Conservation (phyloP, 1,140 invertebrate genomes). For the Mamestra configurata region DNA sequence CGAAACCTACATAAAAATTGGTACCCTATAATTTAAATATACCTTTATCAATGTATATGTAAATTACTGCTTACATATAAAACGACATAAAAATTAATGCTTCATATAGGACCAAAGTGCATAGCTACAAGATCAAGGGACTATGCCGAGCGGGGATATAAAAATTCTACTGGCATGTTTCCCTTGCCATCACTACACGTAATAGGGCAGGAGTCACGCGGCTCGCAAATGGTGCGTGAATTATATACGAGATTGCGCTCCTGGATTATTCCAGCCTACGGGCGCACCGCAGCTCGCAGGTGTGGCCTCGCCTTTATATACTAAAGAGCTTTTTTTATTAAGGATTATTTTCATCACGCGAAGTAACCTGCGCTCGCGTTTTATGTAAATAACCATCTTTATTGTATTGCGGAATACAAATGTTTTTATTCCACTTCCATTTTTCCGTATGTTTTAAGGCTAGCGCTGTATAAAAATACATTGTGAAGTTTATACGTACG, state of each 20-base stretch:
- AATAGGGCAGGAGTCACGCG: conserved; percentile 53
- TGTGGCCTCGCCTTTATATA: conserved; percentile 43
- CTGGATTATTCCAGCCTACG: conserved; percentile 54
- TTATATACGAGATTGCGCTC: conserved; percentile 68
- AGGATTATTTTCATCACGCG: conserved; percentile 50
- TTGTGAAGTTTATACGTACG: neutral
- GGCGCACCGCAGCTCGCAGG: conserved; percentile 36
- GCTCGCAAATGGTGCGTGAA: conserved; percentile 71
- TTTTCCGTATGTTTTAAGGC: conserved; percentile 12
- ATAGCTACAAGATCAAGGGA: neutral
- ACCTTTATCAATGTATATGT: too few relatives aligned
- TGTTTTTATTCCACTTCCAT: conserved; percentile 40
- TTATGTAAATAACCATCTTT: conserved; percentile 47
- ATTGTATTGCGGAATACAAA: conserved; percentile 38
- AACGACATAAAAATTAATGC: neutral
- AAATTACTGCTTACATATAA: too few relatives aligned
- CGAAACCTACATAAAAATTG: too few relatives aligned
- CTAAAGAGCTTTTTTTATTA: conserved; percentile 46
- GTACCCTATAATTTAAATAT: too few relatives aligned
- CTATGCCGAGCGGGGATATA: conserved; percentile 25
- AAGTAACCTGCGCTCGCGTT: conserved; percentile 6
- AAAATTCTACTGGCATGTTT: conserved; percentile 51
- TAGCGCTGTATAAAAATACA: neutral
- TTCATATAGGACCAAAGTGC: neutral
- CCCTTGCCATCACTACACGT: conserved; percentile 54